A percentile compares a stretch with the other conserved stretches of the same genome.
Evolutionary conservation across 2,797 vertebrate genomes (phyloP).

Genomic region (Avahi laniger): DNA sequence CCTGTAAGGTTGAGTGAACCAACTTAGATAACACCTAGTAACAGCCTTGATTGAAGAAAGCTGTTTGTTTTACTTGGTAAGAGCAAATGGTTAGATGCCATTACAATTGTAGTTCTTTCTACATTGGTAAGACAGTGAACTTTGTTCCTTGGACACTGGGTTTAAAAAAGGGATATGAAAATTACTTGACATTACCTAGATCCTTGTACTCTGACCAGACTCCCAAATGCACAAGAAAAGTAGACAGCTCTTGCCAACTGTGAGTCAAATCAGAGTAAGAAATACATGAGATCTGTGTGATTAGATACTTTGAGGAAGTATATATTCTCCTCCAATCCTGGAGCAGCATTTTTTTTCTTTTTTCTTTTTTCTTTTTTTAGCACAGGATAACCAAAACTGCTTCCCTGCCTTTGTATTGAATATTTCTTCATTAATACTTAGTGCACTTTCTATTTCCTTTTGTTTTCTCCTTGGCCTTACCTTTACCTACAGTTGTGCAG

Average conservation of each 20-base stretch:
- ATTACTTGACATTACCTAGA: conserved; percentile 18
- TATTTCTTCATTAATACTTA: conserved; percentile 73
- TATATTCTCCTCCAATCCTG: background rate
- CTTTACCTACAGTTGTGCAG: conserved; percentile 83
- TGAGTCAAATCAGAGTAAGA: conserved; percentile 36
- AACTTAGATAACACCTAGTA: conserved; percentile 54
- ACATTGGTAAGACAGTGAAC: conserved; percentile 18
- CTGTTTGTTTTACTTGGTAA: conserved; percentile 52
- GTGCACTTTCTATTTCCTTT: conserved; percentile 76
- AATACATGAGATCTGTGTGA: background rate
- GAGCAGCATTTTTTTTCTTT: background rate
- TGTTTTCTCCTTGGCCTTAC: conserved; percentile 78
- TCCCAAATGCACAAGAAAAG: conserved; percentile 2
- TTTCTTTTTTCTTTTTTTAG: background rate
- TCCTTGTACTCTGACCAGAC: conserved; percentile 38
- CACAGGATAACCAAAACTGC: conserved; percentile 74
- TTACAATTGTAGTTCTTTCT: conserved; percentile 42
- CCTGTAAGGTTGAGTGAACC: conserved; percentile 45
- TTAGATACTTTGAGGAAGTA: background rate
- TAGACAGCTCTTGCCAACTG: conserved; percentile 1
- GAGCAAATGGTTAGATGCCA: conserved; percentile 28
- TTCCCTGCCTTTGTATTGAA: conserved; percentile 64
- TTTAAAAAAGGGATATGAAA: conserved; percentile 5
- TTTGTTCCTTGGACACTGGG: conserved; percentile 27
- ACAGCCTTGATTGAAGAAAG: conserved; percentile 41